These are phyloP conservation scores for Lamellibrachia columna DNA, from an alignment of 2,888 invertebrate species.

Conservation along the genomic window DNA sequence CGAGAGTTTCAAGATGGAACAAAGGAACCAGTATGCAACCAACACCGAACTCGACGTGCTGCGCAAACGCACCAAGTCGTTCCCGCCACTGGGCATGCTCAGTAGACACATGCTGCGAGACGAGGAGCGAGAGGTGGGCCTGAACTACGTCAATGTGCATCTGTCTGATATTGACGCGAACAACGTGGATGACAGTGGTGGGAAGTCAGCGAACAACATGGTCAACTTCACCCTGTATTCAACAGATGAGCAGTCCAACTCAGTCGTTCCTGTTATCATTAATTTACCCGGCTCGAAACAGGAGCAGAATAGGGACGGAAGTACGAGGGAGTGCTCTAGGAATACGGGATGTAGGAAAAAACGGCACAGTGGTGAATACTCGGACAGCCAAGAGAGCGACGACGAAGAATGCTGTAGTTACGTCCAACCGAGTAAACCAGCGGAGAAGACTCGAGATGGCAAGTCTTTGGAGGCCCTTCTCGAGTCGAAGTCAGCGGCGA, in stretches of 20 bases:
- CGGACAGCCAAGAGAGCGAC: not conserved
- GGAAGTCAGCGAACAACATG: not conserved
- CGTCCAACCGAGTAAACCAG: not conserved
- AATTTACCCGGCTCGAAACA: not conserved
- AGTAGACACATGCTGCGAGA: not conserved
- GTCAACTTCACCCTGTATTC: not conserved
- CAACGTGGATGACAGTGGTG: not conserved
- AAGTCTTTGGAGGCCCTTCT: not conserved
- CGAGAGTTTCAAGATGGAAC: not conserved
- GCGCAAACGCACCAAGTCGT: conserved; percentile 19
- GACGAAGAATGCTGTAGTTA: not conserved
- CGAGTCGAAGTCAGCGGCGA: not conserved
- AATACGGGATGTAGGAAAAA: not conserved
- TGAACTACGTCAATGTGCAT: not conserved
- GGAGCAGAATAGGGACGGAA: not conserved
- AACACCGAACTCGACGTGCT: not conserved
- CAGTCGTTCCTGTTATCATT: not conserved
- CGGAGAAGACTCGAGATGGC: not conserved
- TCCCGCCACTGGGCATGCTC: conserved; percentile 23
- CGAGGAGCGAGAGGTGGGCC: not conserved
- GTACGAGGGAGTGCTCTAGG: not conserved
- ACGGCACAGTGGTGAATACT: not conserved
- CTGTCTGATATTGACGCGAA: not conserved
- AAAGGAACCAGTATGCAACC: not conserved
- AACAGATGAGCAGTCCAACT: not conserved